Conservation (phyloP, 2,113 vertebrate species). For the Dermatemys mawii region DNA sequence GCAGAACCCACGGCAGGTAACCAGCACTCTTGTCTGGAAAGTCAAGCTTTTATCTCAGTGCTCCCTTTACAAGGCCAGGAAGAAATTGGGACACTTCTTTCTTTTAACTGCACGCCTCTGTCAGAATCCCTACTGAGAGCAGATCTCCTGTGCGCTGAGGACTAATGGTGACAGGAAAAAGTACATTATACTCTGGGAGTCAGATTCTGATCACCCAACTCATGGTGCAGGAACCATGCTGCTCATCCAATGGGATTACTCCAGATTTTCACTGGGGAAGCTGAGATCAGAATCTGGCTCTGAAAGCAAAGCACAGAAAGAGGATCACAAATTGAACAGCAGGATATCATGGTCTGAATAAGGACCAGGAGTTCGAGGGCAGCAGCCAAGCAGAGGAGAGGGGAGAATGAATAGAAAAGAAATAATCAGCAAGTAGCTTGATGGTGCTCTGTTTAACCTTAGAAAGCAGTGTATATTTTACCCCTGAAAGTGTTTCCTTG, state of each 20-base stretch:
- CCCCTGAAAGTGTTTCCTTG: neutral
- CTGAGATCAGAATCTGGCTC: neutral
- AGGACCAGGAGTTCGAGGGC: neutral
- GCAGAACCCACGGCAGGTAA: slow-evolving; percentile 47
- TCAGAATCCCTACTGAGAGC: neutral
- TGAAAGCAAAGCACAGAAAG: neutral
- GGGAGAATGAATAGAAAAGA: neutral
- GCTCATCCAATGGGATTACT: neutral
- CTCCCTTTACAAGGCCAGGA: slow-evolving; percentile 8
- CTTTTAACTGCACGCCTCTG: neutral
- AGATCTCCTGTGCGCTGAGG: neutral
- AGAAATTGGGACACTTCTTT: neutral
- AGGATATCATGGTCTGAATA: neutral
- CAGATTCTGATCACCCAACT: neutral
- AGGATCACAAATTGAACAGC: neutral
- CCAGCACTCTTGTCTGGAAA: neutral
- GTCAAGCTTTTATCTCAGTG: neutral
- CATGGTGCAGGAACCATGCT: neutral
- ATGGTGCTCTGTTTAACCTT: neutral
- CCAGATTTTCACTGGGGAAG: neutral
- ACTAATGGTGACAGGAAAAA: neutral
- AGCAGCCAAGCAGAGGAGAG: neutral
- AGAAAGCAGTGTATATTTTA: neutral
- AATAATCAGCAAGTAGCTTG: neutral
- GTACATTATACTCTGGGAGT: neutral